Evolutionary conservation across 92 coral and sea anemone species (phyloP).

Genomic region (Nematostella vectensis): DNA sequence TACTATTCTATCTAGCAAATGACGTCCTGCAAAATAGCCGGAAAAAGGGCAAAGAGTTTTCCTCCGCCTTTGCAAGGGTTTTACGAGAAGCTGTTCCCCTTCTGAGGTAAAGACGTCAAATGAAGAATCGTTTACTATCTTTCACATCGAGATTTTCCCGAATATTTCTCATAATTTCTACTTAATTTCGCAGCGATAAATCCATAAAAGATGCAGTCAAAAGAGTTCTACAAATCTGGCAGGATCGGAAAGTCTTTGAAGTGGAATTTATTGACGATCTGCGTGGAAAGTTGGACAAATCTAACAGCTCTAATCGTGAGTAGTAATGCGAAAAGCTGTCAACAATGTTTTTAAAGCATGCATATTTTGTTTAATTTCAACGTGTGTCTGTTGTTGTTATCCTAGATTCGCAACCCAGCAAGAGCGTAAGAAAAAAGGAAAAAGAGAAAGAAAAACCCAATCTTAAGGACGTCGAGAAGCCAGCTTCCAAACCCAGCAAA

Average conservation of each 20-base stretch:
- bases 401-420: neutral
- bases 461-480: conserved; percentile 23
- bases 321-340: conserved; percentile 1
- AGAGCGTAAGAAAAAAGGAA: neutral
- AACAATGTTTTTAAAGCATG: neutral
- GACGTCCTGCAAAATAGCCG: conserved; percentile 98
- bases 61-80: conserved; percentile 68
- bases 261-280: conserved; percentile 65
- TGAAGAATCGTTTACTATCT: conserved; percentile 3
- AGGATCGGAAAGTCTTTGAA: conserved; percentile 85
- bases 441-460: conserved; percentile 7
- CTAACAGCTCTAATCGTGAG: conserved; percentile 2
- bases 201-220: conserved; percentile 62
- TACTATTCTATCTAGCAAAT: conserved; percentile 80
- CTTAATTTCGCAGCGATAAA: conserved; percentile 47
- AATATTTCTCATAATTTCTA: neutral
- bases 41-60: conserved; percentile 90
- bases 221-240: conserved; percentile 91
- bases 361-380: neutral
- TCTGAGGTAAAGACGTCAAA: conserved; percentile 73
- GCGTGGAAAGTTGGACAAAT: conserved; percentile 41
- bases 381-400: neutral
- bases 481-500: conserved; percentile 7
- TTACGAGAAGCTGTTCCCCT: conserved; percentile 67
- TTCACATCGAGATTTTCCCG: neutral